Evolutionary conservation across 2,113 vertebrate species (phyloP).

Genomic region (Drymodes brunneopygia): DNA sequence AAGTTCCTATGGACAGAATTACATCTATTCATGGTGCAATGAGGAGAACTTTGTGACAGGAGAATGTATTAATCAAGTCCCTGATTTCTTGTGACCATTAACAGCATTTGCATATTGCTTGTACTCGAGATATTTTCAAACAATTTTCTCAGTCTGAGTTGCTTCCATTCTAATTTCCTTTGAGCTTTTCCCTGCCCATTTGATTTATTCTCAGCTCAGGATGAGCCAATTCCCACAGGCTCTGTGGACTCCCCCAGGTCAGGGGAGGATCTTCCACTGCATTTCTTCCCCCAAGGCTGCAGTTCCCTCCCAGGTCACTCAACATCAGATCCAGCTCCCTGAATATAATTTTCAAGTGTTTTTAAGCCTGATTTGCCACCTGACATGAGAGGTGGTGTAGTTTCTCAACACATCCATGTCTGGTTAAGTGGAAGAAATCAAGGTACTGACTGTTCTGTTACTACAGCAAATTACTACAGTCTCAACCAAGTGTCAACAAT

Average conservation of each 20-base stretch:
- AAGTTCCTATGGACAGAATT: neutral
- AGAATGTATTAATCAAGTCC: neutral
- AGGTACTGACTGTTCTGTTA: neutral
- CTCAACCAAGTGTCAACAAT: neutral
- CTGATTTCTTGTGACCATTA: neutral
- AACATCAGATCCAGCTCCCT: neutral
- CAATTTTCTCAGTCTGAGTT: neutral
- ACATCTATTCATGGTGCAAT: neutral
- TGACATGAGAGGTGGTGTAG: neutral
- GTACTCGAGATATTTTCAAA: neutral
- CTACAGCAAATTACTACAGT: neutral
- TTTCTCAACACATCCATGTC: neutral
- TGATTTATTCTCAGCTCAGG: neutral
- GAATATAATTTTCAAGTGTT: neutral
- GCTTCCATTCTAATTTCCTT: neutral
- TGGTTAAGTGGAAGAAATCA: neutral
- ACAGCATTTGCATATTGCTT: neutral
- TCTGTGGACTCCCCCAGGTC: neutral
- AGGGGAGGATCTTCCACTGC: neutral
- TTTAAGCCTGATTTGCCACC: neutral
- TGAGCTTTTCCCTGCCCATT: neutral
- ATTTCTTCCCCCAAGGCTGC: neutral
- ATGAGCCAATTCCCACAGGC: neutral
- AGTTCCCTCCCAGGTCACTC: neutral
- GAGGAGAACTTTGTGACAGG: neutral